These are phyloP conservation scores for Irena cyanogastra DNA, from an alignment of 2,113 vertebrate genomes.

Conservation along the genomic window DNA sequence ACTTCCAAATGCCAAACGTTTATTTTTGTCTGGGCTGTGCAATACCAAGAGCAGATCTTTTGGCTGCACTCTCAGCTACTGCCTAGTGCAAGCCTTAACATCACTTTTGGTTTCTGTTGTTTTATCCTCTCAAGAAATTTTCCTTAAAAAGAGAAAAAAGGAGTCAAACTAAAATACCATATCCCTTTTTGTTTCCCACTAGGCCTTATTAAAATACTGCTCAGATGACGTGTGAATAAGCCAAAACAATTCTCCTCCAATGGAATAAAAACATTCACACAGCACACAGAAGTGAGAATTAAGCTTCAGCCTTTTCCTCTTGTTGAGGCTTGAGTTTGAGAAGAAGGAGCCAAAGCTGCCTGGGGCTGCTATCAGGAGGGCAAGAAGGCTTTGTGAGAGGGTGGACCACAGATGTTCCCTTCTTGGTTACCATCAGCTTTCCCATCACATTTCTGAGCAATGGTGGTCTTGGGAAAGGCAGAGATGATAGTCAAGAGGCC, in stretches of 20 bases:
- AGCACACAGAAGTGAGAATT: neutral
- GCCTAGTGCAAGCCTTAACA: neutral
- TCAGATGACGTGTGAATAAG: constrained; percentile 16
- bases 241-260: neutral
- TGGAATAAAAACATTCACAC: neutral
- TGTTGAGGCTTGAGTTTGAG: neutral
- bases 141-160: constrained; percentile 39
- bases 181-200: neutral
- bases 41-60: constrained; percentile 9
- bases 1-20: constrained; percentile 44
- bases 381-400: neutral
- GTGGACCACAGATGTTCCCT: neutral
- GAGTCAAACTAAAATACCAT: neutral
- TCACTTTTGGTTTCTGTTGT: neutral
- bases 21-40: constrained; percentile 3
- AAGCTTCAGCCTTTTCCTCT: constrained; percentile 5
- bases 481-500: neutral
- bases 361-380: neutral
- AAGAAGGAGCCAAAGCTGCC: neutral
- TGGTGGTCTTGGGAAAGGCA: neutral
- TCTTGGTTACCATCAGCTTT: neutral
- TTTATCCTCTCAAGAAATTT: constrained; percentile 6
- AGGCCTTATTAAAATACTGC: constrained; percentile 34
- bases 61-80: neutral
- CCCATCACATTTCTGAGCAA: neutral